A percentile compares a stretch with the other conserved stretches of the same genome.
Evolutionary conservation across 2,113 vertebrate species (phyloP).

Genomic region (Amia ocellicauda): DNA sequence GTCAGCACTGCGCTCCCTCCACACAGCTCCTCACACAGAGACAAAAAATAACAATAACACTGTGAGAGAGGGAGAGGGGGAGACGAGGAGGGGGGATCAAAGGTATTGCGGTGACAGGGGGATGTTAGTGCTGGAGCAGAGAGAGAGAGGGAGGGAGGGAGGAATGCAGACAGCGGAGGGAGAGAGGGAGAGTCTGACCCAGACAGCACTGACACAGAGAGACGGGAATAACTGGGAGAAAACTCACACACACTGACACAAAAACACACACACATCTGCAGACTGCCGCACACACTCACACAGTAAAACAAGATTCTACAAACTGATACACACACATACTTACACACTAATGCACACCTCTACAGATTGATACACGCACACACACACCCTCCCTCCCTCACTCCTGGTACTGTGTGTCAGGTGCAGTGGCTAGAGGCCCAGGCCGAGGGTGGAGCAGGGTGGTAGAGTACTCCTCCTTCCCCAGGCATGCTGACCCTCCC

Average conservation of each 20-base stretch:
- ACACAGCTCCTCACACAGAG: too few species aligned
- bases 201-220: background rate
- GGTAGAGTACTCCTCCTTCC: too few species aligned
- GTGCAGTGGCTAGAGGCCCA: too few species aligned
- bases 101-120: constrained; percentile 19
- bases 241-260: background rate
- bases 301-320: constrained; percentile 14
- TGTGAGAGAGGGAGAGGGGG: too few species aligned
- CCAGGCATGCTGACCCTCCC: too few species aligned
- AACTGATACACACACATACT: constrained; percentile 16
- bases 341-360: background rate
- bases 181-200: background rate
- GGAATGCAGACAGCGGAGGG: constrained; percentile 17
- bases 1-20: too few species aligned
- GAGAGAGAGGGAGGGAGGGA: constrained; percentile 36
- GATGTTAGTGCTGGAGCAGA: constrained; percentile 14
- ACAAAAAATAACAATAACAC: too few species aligned
- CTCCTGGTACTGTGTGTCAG: too few species aligned
- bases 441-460: too few species aligned
- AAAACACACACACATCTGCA: background rate
- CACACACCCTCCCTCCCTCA: constrained; percentile 33
- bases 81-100: constrained; percentile 23
- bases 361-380: constrained; percentile 27
- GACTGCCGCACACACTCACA: background rate
- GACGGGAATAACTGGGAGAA: too few species aligned